Evolutionary conservation across 37 sponge, comb jelly and placozoan species (phyloP).

Genomic region (Chondrilla cf. caribensis): DNA sequence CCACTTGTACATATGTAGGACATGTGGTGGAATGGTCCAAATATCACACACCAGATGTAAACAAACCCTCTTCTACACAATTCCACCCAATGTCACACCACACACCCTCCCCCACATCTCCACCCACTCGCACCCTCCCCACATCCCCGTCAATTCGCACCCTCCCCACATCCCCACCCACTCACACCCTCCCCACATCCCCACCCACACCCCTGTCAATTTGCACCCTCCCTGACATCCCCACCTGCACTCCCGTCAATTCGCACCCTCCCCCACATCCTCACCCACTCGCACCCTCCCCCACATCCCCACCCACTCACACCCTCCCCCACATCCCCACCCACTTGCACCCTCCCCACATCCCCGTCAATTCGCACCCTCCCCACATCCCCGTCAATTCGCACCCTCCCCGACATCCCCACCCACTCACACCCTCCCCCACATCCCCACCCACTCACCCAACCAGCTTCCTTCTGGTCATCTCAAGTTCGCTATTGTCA

Average conservation of each 20-base stretch:
- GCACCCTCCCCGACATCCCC: background rate
- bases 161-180: background rate
- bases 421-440: background rate
- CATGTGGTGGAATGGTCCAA: too few relatives aligned
- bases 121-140: background rate
- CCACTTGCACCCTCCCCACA: background rate
- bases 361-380: background rate
- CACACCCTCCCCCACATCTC: background rate
- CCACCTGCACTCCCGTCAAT: slow-evolving; percentile 79
- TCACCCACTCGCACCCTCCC: too few relatives aligned
- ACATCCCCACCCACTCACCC: slow-evolving; percentile 27
- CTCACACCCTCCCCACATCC: background rate
- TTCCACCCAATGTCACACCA: background rate
- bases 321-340: background rate
- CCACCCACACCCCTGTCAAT: background rate
- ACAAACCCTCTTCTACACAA: too few relatives aligned
- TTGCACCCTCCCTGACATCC: slow-evolving; percentile 30
- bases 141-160: background rate
- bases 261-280: too few relatives aligned
- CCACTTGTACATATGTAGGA: too few relatives aligned
- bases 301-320: background rate
- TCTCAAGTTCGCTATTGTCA: slow-evolving; percentile 84
- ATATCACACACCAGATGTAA: too few relatives aligned
- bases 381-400: background rate
- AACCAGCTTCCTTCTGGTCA: slow-evolving; percentile 83